Percentiles rank a stretch among this genome's conserved stretches.
Conservation (phyloP, 2,113 vertebrate species). For the Lasiurus borealis region DNA sequence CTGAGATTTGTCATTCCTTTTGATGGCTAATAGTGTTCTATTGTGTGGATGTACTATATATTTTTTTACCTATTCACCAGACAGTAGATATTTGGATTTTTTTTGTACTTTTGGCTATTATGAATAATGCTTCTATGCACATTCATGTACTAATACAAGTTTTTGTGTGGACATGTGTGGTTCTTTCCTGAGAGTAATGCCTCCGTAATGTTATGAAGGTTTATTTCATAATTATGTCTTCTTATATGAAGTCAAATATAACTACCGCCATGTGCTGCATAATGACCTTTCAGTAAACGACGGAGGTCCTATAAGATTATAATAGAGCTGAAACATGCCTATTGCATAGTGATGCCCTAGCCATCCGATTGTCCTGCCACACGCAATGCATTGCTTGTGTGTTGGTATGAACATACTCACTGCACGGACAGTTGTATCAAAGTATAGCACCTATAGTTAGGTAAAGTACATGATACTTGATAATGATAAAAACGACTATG, state of each 20-base stretch:
- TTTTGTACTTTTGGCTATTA: background rate
- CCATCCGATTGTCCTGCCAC: too few species aligned
- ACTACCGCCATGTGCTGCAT: background rate
- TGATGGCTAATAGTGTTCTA: background rate
- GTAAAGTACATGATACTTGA: background rate
- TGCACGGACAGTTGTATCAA: background rate
- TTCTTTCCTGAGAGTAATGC: constrained; percentile 34
- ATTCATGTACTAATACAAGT: background rate
- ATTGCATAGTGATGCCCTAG: background rate
- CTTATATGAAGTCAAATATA: constrained; percentile 19
- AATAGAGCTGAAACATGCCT: background rate
- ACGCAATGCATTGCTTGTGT: background rate
- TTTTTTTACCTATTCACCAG: background rate
- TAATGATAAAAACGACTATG: background rate
- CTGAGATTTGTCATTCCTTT: background rate
- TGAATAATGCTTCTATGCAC: background rate
- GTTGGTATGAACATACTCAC: background rate
- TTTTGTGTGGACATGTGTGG: background rate
- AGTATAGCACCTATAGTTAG: background rate
- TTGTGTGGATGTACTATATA: background rate
- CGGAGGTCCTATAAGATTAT: background rate
- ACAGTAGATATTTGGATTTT: background rate
- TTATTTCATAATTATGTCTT: constrained; percentile 50
- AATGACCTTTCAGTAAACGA: background rate
- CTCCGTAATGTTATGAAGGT: background rate